Conservation (phyloP, 2,888 invertebrate species). For the Rhagonycha lutea region DNA sequence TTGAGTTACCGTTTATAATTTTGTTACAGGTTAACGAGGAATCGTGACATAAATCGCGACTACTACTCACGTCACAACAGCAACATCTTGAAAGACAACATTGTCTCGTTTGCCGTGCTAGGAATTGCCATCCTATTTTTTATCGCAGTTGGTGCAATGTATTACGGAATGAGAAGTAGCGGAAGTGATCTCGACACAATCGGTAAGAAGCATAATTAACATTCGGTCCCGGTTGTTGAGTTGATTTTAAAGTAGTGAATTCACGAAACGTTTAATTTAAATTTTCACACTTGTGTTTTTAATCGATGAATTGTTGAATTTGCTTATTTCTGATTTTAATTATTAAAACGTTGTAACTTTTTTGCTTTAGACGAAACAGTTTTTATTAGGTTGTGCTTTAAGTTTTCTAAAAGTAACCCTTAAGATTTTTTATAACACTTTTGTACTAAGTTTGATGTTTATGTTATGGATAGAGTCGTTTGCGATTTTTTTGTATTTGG, state of each 20-base stretch:
- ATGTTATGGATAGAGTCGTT: conserved; percentile 35
- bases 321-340: neutral
- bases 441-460: neutral
- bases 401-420: conserved; percentile 2
- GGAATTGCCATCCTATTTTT: conserved; percentile 67
- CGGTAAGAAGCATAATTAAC: conserved; percentile 50
- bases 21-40: conserved; percentile 34
- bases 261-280: neutral
- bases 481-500: conserved; percentile 22
- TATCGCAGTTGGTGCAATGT: conserved; percentile 67
- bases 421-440: conserved; percentile 20
- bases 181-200: conserved; percentile 60
- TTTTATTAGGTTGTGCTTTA: neutral
- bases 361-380: neutral
- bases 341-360: neutral
- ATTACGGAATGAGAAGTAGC: conserved; percentile 68
- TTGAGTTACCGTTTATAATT: conserved; percentile 1
- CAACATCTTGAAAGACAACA: conserved; percentile 58
- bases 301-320: neutral
- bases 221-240: neutral
- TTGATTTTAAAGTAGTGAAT: neutral
- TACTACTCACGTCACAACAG: conserved; percentile 38
- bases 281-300: neutral
- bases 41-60: conserved; percentile 44
- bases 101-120: conserved; percentile 68